Conservation (phyloP, 2,888 invertebrate species). For the Julus scanicus region DNA sequence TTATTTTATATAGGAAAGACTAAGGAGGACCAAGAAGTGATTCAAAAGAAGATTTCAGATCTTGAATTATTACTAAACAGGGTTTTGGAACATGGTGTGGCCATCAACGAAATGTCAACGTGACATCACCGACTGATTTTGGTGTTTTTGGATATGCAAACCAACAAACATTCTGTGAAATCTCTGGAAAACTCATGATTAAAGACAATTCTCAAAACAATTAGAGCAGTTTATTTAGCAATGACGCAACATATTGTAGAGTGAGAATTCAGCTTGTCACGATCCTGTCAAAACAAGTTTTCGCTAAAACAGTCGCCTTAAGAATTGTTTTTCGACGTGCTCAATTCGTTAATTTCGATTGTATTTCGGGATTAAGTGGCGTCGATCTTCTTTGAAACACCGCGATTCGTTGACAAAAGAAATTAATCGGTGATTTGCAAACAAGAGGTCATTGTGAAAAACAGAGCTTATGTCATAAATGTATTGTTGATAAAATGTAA, state of each 20-base stretch:
- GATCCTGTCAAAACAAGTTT: no score
- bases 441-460: constrained; percentile 23
- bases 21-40: constrained; percentile 8
- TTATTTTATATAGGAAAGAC: background rate
- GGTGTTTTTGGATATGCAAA: background rate
- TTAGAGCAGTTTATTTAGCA: no score
- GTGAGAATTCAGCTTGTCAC: no score
- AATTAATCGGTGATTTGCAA: constrained; percentile 2
- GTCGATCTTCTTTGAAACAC: background rate
- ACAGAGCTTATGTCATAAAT: constrained; percentile 13
- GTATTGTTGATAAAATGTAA: background rate
- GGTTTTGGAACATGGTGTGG: constrained; percentile 14
- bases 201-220: no score
- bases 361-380: background rate
- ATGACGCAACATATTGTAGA: no score
- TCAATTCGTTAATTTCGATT: background rate
- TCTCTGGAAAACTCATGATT: background rate
- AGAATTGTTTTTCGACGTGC: background rate
- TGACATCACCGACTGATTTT: background rate
- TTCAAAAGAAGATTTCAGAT: background rate
- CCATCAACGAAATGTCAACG: constrained; percentile 19
- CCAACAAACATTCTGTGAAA: background rate
- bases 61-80: background rate
- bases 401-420: background rate
- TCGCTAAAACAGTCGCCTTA: background rate